Conservation (phyloP, 2,113 vertebrate genomes). For the Ailuropoda melanoleuca region DNA sequence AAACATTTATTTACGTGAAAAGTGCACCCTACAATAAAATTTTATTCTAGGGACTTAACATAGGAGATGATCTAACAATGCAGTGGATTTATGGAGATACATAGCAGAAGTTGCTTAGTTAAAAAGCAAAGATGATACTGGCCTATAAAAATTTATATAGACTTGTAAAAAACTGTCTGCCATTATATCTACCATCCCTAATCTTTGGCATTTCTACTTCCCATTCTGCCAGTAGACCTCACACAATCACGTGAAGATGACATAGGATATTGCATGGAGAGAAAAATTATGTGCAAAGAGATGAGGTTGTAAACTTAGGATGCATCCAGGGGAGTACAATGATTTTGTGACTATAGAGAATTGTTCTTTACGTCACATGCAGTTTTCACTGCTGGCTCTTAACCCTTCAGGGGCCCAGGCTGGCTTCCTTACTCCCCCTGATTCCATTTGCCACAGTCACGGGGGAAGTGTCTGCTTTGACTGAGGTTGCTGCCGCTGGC, state of each 20-base stretch:
- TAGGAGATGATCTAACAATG: conserved; percentile 2
- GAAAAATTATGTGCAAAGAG: conserved; percentile 16
- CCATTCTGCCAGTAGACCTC: neutral
- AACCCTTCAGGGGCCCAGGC: neutral
- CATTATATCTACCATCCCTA: neutral
- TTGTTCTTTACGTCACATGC: neutral
- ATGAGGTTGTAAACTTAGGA: conserved; percentile 51
- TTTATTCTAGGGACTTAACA: conserved; percentile 20
- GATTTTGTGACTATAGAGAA: neutral
- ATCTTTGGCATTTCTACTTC: conserved; percentile 20
- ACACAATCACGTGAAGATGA: conserved; percentile 2
- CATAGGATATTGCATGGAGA: conserved; percentile 36
- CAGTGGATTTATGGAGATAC: neutral
- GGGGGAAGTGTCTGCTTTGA: neutral
- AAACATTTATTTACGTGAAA: conserved; percentile 52
- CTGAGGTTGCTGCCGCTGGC: neutral
- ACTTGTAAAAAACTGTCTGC: conserved; percentile 36
- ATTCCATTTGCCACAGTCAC: neutral
- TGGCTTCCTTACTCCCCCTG: neutral
- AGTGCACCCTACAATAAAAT: conserved; percentile 40
- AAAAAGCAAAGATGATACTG: conserved; percentile 63
- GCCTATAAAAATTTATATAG: conserved; percentile 64
- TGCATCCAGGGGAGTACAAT: neutral
- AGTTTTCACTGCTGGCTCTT: neutral
- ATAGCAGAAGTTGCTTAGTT: conserved; percentile 50